Base-by-base conservation (phyloP, 2,797 vertebrate genomes). In the Enteromius fasciolatus region DNA sequence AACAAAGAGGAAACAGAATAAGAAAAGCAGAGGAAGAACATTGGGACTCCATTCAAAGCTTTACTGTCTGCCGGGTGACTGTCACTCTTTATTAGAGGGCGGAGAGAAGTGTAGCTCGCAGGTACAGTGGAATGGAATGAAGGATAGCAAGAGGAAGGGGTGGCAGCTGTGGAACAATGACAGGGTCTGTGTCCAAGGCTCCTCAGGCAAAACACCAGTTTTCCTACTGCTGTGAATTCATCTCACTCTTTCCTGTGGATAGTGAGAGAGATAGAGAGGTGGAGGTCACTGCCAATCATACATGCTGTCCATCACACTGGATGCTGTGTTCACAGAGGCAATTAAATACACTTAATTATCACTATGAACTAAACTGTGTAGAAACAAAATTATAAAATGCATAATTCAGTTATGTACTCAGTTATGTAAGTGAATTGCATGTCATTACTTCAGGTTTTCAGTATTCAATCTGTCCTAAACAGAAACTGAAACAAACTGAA, bases 21-120 rank as follows among this genome's bases (percentile, higher is more conserved):
- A 81, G 44, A 81, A 72, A 64, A 61, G 80, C 78, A 63, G 68
- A 33, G 20, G 33, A 39, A n/a, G 36, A 12, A 23, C 36, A 9
- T 14, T 68, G 31, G 73, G 78, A 83, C 82, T 83, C 78, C 57
- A 80, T 86, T 83, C 73, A 14, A 59, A 73, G 85, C 67, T 44
- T 46, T 48, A 83, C 54, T 18, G 90, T 91, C 91, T 92, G 91
- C 88, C 77, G 92, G 92, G 94, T 91, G 91, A 88, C 85, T 94
- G 94, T 94, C 94, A 94, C 89, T 95, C 93, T 94, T 94, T 92
- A 94, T 94, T 94, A 94, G 90, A 88, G 89, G 92, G 91, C 84
- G 87, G 90, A 89, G 86, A 69, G 86, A 78, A 84, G 89, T 90
- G 85, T 91, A 87, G 87, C 92, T 93, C 90, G 87, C 87, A 94